Evolutionary conservation across 2,888 invertebrate species (phyloP), one percentile per base, ranked within the genome.

Genomic region (Pyrgus malvae): DNA sequence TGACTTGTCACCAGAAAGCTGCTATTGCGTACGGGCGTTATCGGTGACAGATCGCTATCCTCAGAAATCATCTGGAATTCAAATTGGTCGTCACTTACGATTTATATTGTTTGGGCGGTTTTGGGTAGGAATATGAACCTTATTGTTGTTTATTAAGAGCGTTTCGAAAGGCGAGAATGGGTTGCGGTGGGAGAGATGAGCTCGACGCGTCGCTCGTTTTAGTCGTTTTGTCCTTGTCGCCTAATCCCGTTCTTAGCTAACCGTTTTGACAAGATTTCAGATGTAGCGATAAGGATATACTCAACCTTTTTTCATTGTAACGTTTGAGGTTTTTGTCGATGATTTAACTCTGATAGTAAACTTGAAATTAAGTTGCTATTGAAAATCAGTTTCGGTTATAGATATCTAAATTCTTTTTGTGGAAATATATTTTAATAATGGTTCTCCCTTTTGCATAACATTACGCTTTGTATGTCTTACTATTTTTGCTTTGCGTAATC

Each of bases 1-100:
- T 83, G 72, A 81, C 78, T 82, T 88, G 86, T 88, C 87, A 89
- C 86, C 86, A 82, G n/a, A 80, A 74, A 72, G 80, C 68, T 73
- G 76, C 76, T 76, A 73, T 53, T 38, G 53, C 45, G 37, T 53
- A 21, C 51, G 12, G 40, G 76, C 73, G 72, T 86, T 89, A 89
- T 89, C 89, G 81, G 83, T 80, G 84, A 86, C 83, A 84, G 86
- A 89, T 89, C 89, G 78, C 74, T 82, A 83, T 86, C 83, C 78
- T 82, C 74, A 78, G 72, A 74, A 78, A 80, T 80, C 76, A 78
- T 74, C 69, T 74, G 79, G 80, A 85, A 88, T 89, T 85, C 75
- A 80, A 83, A 81, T 83, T 78, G 78, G 78, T 77, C 70, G 74
- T 73, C 70, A 76, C 72, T 76, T 66, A 75, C 68, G 69, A 72